Evolutionary conservation across 2,888 invertebrate genomes (phyloP).

Genomic region (Melanostoma scalare): DNA sequence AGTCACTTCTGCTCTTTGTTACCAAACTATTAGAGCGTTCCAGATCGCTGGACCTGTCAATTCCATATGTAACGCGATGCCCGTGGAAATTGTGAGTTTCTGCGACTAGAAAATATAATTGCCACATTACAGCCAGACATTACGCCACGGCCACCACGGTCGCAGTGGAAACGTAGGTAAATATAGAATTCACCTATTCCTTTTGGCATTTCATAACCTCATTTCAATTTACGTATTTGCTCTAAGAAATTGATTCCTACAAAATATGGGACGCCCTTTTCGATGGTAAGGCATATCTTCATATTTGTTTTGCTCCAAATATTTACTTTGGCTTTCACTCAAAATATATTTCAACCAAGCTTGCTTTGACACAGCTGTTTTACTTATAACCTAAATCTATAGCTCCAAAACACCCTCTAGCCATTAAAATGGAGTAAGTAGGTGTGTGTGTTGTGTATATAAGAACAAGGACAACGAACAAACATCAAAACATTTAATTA

Average conservation of each 20-base stretch:
- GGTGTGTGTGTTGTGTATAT: neutral
- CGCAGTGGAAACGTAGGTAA: neutral
- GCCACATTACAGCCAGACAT: no score
- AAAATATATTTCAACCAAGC: slow-evolving; percentile 10
- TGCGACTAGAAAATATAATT: no score
- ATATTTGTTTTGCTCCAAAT: neutral
- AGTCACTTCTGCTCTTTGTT: no score
- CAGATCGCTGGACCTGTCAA: no score
- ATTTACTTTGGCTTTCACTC: slow-evolving; percentile 42
- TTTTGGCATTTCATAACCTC: neutral
- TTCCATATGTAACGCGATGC: no score
- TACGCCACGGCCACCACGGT: no score
- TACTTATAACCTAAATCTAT: slow-evolving; percentile 18
- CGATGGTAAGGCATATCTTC: no score
- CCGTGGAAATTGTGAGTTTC: no score
- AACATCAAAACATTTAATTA: slow-evolving; percentile 52
- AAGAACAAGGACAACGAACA: neutral
- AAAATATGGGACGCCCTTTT: neutral
- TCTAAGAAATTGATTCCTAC: slow-evolving; percentile 50
- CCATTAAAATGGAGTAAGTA: slow-evolving; percentile 9
- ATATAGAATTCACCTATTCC: neutral
- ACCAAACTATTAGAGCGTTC: no score
- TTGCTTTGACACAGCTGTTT: slow-evolving; percentile 54
- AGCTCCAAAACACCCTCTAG: slow-evolving; percentile 53
- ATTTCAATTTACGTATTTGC: slow-evolving; percentile 51